Conservation (phyloP, 1,140 invertebrate genomes). For the Pogonomyrmex barbatus region DNA sequence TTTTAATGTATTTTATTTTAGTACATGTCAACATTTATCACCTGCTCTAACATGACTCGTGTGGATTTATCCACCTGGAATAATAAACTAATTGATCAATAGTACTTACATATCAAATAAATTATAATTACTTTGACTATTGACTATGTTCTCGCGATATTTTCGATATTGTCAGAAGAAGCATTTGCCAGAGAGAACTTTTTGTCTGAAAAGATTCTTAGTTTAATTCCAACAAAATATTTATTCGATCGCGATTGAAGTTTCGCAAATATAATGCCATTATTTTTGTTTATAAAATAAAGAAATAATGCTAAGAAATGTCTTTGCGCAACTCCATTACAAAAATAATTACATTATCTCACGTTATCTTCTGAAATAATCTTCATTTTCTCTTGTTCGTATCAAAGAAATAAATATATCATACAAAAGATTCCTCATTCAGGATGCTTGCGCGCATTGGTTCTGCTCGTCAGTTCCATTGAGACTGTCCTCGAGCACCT, state of each 20-base stretch:
- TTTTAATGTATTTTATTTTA: constrained; percentile 9
- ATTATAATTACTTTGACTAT: constrained; percentile 47
- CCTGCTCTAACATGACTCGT: constrained; percentile 53
- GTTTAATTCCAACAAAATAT: not conserved
- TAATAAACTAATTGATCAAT: constrained; percentile 27
- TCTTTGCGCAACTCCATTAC: not conserved
- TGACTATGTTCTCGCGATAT: constrained; percentile 7
- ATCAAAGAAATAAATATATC: constrained; percentile 37
- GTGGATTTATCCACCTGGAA: constrained; percentile 48
- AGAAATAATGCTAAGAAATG: not conserved
- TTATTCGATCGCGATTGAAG: constrained; percentile 2
- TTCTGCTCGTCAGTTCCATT: constrained; percentile 83
- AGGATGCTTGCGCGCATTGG: constrained; percentile 41
- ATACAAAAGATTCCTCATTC: constrained; percentile 2
- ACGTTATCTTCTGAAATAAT: not conserved
- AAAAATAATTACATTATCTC: constrained; percentile 24
- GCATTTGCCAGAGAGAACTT: not conserved
- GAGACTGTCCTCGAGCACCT: constrained; percentile 89
- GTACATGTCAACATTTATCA: constrained; percentile 16
- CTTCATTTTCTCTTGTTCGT: not conserved
- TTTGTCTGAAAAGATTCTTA: not conserved
- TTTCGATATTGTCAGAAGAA: not conserved
- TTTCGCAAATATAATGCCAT: not conserved
- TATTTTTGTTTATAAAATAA: not conserved
- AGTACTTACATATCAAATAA: constrained; percentile 27